A percentile compares a stretch with the other conserved stretches of the same genome.
Evolutionary conservation across 2,797 vertebrate genomes (phyloP).

Genomic region (Odontamblyopus rebecca): DNA sequence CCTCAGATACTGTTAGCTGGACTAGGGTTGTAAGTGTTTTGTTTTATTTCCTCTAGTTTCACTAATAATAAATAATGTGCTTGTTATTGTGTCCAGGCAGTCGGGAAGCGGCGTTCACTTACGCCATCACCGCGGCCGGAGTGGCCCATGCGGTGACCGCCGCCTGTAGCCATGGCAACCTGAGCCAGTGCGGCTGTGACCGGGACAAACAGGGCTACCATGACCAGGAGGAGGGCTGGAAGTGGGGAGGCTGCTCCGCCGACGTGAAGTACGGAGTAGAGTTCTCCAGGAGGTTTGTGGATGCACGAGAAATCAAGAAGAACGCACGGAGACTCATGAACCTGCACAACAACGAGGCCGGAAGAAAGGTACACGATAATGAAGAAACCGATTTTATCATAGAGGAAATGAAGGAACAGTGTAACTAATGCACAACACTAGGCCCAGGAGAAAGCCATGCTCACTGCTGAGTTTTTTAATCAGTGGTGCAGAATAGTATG

Average conservation of each 20-base stretch:
- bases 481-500: no score
- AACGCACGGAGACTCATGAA: constrained; percentile 97
- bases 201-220: constrained; percentile 97
- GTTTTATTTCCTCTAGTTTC: no score
- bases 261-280: constrained; percentile 97
- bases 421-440: neutral
- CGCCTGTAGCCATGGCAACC: constrained; percentile 96
- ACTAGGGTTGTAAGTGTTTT: neutral
- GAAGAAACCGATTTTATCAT: neutral
- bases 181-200: constrained; percentile 98
- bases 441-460: neutral
- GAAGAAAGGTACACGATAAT: constrained; percentile 90
- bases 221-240: constrained; percentile 96
- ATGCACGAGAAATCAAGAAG: constrained; percentile 97
- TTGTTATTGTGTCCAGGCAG: constrained; percentile 82
- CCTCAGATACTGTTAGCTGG: neutral
- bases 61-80: constrained; percentile 1
- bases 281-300: constrained; percentile 96
- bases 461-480: no score
- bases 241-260: constrained; percentile 98
- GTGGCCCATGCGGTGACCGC: constrained; percentile 94
- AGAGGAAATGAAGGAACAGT: no score
- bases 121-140: constrained; percentile 95
- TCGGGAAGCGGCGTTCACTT: constrained; percentile 97
- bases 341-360: constrained; percentile 98